Evolutionary conservation across 2,797 vertebrate species (phyloP).

Genomic region (Leucoraja ocellata): DNA sequence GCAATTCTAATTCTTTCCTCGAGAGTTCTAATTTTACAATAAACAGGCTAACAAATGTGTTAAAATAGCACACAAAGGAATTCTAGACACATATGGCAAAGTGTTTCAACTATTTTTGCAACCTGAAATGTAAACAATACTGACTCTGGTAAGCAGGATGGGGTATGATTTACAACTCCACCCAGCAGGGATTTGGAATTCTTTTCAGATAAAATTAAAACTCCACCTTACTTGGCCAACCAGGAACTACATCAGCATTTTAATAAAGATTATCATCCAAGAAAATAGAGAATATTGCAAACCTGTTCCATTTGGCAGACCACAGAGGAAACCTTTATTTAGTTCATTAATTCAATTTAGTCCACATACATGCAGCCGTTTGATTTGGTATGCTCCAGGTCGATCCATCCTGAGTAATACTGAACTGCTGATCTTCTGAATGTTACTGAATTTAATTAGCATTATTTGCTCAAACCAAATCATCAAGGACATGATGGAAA

Average conservation of each 20-base stretch:
- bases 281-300: background rate
- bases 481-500: background rate
- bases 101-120: slow-evolving; percentile 4
- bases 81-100: background rate
- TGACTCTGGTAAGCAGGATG: background rate
- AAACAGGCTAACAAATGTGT: background rate
- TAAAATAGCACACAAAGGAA: background rate
- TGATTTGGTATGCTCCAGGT: background rate
- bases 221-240: slow-evolving; percentile 3
- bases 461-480: background rate
- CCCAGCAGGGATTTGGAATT: background rate
- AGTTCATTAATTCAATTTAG: background rate
- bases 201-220: background rate
- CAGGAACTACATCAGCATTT: background rate
- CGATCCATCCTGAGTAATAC: background rate
- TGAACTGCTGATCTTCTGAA: background rate
- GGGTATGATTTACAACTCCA: no score
- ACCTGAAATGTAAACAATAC: background rate
- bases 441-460: background rate
- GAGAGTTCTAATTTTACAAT: background rate
- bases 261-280: background rate
- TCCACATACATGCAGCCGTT: background rate
- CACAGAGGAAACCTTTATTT: background rate
- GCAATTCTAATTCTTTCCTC: background rate
- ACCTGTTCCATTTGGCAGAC: background rate